Conservation (phyloP, 2,113 vertebrate species). For the Nothobranchius furzeri region DNA sequence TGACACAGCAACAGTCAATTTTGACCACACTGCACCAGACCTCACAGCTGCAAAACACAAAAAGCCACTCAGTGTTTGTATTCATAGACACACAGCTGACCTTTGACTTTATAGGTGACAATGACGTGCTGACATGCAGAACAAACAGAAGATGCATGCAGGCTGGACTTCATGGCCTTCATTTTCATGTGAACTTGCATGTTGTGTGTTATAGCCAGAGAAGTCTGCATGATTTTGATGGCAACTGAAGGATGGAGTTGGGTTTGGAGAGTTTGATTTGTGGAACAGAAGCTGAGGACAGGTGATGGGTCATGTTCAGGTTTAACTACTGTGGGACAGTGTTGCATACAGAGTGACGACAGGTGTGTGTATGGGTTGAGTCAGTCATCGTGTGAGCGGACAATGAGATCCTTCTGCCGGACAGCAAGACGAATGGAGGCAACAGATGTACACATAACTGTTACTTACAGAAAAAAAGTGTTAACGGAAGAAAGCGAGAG, state of each 20-base stretch:
- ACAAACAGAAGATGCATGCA: no score
- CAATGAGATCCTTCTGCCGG: slow-evolving; percentile 36
- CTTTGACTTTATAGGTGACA: slow-evolving; percentile 1
- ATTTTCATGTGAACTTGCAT: neutral
- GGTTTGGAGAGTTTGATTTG: slow-evolving; percentile 28
- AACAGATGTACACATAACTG: slow-evolving; percentile 58
- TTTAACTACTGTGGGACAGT: slow-evolving; percentile 13
- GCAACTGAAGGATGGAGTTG: neutral
- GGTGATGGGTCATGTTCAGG: slow-evolving; percentile 38
- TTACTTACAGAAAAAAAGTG: slow-evolving; percentile 37
- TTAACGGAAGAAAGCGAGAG: neutral
- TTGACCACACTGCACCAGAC: slow-evolving; percentile 14
- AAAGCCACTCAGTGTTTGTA: neutral
- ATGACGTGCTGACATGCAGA: no score
- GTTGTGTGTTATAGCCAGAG: no score
- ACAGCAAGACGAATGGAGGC: slow-evolving; percentile 53
- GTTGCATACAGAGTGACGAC: slow-evolving; percentile 32
- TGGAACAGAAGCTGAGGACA: slow-evolving; percentile 31
- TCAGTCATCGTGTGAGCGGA: slow-evolving; percentile 15
- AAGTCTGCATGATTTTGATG: no score
- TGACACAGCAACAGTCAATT: slow-evolving; percentile 22
- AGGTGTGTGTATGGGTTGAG: slow-evolving; percentile 44
- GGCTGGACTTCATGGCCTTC: no score
- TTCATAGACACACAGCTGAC: neutral
- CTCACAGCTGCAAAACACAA: slow-evolving; percentile 42